A percentile compares a stretch with the other conserved stretches of the same genome.
Evolutionary conservation across 2,113 vertebrate species (phyloP).

Genomic region (Rana temporaria): DNA sequence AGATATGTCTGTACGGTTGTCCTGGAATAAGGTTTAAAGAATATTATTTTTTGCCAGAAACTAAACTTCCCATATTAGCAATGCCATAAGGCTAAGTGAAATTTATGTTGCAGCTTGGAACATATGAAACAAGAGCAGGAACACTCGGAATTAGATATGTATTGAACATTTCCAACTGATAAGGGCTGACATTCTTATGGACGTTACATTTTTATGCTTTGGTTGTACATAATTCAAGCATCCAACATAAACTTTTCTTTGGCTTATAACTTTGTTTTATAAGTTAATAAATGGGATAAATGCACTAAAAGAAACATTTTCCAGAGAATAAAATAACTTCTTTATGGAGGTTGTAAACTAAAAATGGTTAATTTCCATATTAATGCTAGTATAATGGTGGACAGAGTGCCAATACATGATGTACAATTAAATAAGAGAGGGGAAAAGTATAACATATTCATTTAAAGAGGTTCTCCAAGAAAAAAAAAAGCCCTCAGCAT

Average conservation of each 20-base stretch:
- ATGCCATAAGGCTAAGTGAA: constrained; percentile 25
- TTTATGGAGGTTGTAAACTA: not conserved
- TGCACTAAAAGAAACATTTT: constrained; percentile 27
- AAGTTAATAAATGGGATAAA: constrained; percentile 30
- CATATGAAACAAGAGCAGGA: constrained; percentile 18
- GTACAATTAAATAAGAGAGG: too few relatives aligned
- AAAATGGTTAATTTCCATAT: too few relatives aligned
- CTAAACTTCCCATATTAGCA: not conserved
- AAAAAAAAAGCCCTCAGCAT: too few relatives aligned
- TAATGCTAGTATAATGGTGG: too few relatives aligned
- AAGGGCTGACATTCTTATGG: constrained; percentile 37
- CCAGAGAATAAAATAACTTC: constrained; percentile 3
- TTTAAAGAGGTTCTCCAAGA: too few relatives aligned
- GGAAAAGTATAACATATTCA: too few relatives aligned
- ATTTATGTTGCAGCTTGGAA: not conserved
- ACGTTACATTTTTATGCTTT: constrained; percentile 41
- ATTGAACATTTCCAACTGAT: constrained; percentile 34
- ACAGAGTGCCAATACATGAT: too few relatives aligned
- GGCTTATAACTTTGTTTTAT: constrained; percentile 18
- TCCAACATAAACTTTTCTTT: constrained; percentile 53
- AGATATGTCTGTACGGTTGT: not conserved
- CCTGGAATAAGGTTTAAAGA: not conserved
- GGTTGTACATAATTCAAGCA: constrained; percentile 28
- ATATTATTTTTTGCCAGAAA: constrained; percentile 18
- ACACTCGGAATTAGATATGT: constrained; percentile 20